Evolutionary conservation across 2,797 vertebrate genomes (phyloP).

Genomic region (Chrosomus eos): DNA sequence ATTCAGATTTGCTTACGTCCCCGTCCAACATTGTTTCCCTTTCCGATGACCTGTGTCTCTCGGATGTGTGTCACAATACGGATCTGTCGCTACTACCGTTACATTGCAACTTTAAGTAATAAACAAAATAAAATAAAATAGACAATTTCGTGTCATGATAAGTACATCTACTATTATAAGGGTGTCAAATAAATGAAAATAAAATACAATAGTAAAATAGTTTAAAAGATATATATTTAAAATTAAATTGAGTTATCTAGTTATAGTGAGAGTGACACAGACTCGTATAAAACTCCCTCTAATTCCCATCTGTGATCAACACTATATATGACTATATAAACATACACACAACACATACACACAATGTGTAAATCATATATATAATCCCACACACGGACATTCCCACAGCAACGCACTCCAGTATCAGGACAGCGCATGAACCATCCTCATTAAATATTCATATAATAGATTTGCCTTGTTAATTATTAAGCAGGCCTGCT

Average conservation of each 20-base stretch:
- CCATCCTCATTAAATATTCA: constrained; percentile 76
- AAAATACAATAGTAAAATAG: background rate
- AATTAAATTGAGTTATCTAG: background rate
- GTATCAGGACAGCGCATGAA: constrained; percentile 62
- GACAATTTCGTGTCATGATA: background rate
- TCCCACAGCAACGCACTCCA: constrained; percentile 45
- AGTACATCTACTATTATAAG: background rate
- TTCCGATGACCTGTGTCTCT: background rate
- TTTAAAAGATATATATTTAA: background rate
- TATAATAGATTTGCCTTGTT: constrained; percentile 78
- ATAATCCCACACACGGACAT: constrained; percentile 54
- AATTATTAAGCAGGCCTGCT: constrained; percentile 77
- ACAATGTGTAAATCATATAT: constrained; percentile 17
- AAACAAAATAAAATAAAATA: background rate
- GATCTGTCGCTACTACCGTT: background rate
- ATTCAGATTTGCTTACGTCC: no score
- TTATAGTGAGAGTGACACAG: background rate
- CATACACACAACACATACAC: constrained; percentile 18
- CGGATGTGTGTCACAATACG: background rate
- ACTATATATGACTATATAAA: no score
- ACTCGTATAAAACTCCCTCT: background rate
- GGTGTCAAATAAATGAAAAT: background rate
- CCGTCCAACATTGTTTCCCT: background rate
- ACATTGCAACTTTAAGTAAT: background rate
- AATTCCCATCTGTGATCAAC: background rate